Conservation (phyloP, 2,888 invertebrate species). For the Anoplius nigerrimus region DNA sequence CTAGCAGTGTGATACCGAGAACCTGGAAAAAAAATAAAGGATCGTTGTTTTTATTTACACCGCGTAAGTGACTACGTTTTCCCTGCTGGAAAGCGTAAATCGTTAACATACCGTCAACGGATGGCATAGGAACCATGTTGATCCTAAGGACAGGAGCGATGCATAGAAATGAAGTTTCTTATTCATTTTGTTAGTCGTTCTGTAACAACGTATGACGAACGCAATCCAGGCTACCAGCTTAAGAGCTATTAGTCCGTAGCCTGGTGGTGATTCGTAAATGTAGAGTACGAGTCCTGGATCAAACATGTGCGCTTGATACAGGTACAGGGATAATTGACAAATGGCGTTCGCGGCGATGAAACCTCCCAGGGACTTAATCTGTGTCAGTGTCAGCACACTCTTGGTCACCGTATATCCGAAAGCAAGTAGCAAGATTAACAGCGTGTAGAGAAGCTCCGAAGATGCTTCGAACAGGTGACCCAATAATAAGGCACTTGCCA, state of each 20-base stretch:
- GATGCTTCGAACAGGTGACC: slow-evolving; percentile 85
- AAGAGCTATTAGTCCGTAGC: slow-evolving; percentile 87
- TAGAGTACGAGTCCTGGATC: slow-evolving; percentile 94
- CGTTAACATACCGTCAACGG: slow-evolving; percentile 63
- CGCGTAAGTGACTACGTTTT: slow-evolving; percentile 1
- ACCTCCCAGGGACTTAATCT: slow-evolving; percentile 85
- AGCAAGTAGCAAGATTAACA: slow-evolving; percentile 87
- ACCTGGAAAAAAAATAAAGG: slow-evolving; percentile 76
- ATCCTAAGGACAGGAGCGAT: slow-evolving; percentile 65
- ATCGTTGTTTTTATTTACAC: background rate
- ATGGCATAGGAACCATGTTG: slow-evolving; percentile 68
- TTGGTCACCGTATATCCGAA: slow-evolving; percentile 95
- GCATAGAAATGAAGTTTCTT: slow-evolving; percentile 65
- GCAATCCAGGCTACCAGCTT: slow-evolving; percentile 89
- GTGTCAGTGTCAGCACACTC: slow-evolving; percentile 84
- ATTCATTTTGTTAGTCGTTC: slow-evolving; percentile 59
- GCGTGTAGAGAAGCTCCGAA: slow-evolving; percentile 85
- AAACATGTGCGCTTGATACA: slow-evolving; percentile 89
- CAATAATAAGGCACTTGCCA: slow-evolving; percentile 74
- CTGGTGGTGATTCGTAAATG: slow-evolving; percentile 93
- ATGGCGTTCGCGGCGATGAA: slow-evolving; percentile 87
- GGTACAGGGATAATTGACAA: slow-evolving; percentile 85
- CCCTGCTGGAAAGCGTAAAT: background rate
- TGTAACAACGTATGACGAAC: slow-evolving; percentile 78
- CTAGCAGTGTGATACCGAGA: slow-evolving; percentile 80